Evolutionary conservation across 2,797 vertebrate species (phyloP).

Genomic region (Pteropus rufus): DNA sequence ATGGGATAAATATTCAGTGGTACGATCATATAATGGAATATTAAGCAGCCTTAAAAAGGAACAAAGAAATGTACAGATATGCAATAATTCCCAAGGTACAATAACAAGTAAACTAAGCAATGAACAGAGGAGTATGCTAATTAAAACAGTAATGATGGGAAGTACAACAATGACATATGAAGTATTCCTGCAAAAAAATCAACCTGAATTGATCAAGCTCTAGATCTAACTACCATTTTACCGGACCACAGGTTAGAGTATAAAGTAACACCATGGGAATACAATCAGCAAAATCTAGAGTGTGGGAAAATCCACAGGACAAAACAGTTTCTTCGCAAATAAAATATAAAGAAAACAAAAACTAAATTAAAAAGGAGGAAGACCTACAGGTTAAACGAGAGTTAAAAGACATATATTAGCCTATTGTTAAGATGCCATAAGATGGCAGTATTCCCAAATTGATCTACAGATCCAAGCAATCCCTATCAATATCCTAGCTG

Average conservation of each 20-base stretch:
- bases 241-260: background rate
- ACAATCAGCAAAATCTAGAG: background rate
- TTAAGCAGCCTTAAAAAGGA: background rate
- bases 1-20: background rate
- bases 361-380: background rate
- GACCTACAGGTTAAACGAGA: background rate
- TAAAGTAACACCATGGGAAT: background rate
- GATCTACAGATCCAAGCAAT: background rate
- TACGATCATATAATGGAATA: background rate
- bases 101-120: background rate
- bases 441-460: background rate
- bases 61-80: background rate
- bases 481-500: background rate
- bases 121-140: background rate
- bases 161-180: background rate
- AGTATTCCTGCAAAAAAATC: background rate
- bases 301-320: background rate
- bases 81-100: background rate
- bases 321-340: background rate
- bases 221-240: background rate
- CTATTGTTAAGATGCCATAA: background rate
- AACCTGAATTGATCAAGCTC: background rate
- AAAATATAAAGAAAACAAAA: background rate
- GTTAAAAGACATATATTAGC: background rate
- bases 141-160: background rate